These are phyloP conservation scores for Mycalesis mineus DNA, from an alignment of 2,888 invertebrate genomes.

Conservation along the genomic window DNA sequence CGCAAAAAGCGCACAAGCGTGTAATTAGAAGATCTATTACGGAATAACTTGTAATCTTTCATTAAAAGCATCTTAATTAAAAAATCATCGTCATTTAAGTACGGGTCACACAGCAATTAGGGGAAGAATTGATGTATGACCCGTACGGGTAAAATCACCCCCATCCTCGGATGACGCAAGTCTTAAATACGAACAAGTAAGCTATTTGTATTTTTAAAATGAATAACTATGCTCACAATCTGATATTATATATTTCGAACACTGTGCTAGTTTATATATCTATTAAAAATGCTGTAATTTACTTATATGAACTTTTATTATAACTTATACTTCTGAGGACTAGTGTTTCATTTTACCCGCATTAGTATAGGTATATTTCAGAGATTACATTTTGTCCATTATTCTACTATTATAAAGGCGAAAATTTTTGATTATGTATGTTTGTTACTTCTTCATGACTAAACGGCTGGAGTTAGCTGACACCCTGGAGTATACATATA, in stretches of 20 bases:
- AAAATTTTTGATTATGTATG: too few species aligned
- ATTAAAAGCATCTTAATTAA: constrained; percentile 32
- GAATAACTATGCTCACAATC: constrained; percentile 68
- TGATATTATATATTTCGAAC: constrained; percentile 65
- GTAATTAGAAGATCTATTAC: constrained; percentile 33
- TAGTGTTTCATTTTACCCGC: constrained; percentile 52
- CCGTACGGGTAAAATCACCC: constrained; percentile 34
- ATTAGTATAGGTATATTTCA: background rate
- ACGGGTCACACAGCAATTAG: constrained; percentile 67
- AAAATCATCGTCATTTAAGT: constrained; percentile 38
- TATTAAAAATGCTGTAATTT: constrained; percentile 73
- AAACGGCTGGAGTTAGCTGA: too few species aligned
- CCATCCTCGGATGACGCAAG: constrained; percentile 47
- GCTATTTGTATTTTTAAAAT: constrained; percentile 51
- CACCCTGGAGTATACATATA: too few species aligned
- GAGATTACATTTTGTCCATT: too few species aligned
- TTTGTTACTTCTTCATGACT: too few species aligned
- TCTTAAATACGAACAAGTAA: constrained; percentile 42
- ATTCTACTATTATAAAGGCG: too few species aligned
- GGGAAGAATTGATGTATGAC: constrained; percentile 73
- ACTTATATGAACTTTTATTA: constrained; percentile 76
- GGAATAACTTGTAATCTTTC: constrained; percentile 32
- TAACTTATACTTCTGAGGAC: constrained; percentile 74
- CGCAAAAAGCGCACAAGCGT: constrained; percentile 64
- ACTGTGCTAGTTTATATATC: constrained; percentile 70